Percentiles rank a stretch among this genome's conserved stretches.
These are phyloP conservation scores for Falco naumanni DNA, from an alignment of 2,797 vertebrate species.

Conservation along the genomic window DNA sequence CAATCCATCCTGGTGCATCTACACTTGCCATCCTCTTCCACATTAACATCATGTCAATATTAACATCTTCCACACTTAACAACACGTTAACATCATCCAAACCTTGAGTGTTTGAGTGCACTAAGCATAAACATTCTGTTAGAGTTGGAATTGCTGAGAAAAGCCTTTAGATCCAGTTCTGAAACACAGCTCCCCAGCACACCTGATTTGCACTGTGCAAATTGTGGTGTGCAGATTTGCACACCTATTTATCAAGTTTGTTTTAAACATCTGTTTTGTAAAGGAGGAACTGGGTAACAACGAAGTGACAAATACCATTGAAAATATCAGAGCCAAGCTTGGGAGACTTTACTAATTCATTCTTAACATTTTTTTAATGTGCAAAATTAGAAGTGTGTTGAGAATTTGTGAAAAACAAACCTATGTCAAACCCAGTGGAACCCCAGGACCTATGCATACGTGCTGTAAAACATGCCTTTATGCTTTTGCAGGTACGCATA, in stretches of 20 bases:
- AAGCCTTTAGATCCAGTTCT: not conserved
- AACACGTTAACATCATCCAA: accelerated
- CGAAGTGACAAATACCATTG: not conserved
- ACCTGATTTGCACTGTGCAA: not conserved
- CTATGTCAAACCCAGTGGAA: not conserved
- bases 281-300: not conserved
- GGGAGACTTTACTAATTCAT: not conserved
- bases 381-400: not conserved
- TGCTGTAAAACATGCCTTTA: not conserved
- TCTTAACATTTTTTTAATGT: not conserved
- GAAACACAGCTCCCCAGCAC: not conserved
- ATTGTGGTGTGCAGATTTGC: not conserved
- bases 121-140: not conserved
- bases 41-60: not conserved
- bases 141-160: not conserved
- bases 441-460: not conserved
- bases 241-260: not conserved
- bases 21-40: not conserved
- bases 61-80: not conserved
- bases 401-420: not conserved
- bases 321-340: not conserved
- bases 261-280: not conserved
- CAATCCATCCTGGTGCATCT: not conserved
- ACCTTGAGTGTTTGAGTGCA: not conserved
- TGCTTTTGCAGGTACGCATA: not conserved